Evolutionary conservation across 2,113 vertebrate species (phyloP).

Genomic region (Hepsetus odoe): DNA sequence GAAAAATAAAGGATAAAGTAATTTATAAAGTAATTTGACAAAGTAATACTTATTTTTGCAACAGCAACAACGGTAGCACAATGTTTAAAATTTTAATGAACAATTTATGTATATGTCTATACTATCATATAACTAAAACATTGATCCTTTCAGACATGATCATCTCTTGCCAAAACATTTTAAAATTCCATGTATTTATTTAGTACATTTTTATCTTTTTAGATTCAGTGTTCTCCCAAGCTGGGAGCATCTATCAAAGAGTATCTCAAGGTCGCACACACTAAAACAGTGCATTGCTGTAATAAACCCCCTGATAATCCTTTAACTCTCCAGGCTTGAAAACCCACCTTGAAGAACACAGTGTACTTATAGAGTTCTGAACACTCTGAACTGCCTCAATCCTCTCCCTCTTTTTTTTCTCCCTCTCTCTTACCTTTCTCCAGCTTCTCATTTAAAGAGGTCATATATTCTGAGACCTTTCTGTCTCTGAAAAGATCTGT

Average conservation of each 20-base stretch:
- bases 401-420: not conserved
- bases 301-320: not conserved
- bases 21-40: no score
- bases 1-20: no score
- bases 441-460: conserved; percentile 1
- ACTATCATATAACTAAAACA: no score
- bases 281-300: not conserved
- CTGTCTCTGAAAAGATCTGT: not conserved
- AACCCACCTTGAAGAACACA: not conserved
- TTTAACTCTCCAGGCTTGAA: not conserved
- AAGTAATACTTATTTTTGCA: no score
- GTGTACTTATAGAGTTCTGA: not conserved
- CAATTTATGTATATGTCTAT: no score
- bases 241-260: not conserved
- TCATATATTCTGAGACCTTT: not conserved
- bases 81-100: no score
- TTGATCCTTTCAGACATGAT: no score
- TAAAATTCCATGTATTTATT: no score
- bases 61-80: no score
- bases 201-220: not conserved
- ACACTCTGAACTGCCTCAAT: not conserved
- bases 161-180: no score
- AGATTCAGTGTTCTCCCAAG: not conserved
- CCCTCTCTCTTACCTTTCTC: not conserved
- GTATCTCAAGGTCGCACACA: not conserved